Conservation (phyloP, 1,140 invertebrate species). For the Sitodiplosis mosellana region DNA sequence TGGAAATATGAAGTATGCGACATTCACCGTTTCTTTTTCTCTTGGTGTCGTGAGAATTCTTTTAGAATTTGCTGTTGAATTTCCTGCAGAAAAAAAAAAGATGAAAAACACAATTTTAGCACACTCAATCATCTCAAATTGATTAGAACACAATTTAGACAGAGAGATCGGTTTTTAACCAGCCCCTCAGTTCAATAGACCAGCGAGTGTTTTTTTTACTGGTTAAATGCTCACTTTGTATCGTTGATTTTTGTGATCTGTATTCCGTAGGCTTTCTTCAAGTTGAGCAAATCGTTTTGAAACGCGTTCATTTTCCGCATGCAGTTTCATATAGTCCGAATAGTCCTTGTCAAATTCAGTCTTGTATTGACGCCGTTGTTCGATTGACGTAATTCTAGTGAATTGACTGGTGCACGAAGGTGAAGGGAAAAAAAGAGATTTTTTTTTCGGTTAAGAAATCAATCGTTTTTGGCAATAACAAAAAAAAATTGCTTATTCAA, state of each 20-base stretch:
- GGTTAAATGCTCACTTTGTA: conserved; percentile 31
- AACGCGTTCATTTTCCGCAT: conserved; percentile 55
- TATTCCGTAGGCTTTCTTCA: conserved; percentile 40
- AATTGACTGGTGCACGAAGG: conserved; percentile 41
- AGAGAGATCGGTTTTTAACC: too few relatives aligned
- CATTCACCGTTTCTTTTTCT: conserved; percentile 31
- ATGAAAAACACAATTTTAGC: not conserved
- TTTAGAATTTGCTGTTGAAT: conserved; percentile 56
- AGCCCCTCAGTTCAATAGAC: too few relatives aligned
- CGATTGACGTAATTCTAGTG: conserved; percentile 48
- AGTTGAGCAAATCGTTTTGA: conserved; percentile 55
- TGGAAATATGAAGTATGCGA: too few relatives aligned
- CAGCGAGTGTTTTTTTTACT: too few relatives aligned
- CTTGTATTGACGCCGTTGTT: conserved; percentile 70
- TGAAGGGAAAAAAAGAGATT: too few relatives aligned
- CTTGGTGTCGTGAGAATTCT: conserved; percentile 60
- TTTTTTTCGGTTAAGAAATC: too few relatives aligned
- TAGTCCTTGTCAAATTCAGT: conserved; percentile 73
- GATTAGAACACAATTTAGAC: too few relatives aligned
- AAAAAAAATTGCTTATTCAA: too few relatives aligned
- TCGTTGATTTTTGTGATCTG: conserved; percentile 23
- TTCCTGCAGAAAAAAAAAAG: conserved; percentile 26
- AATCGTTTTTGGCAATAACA: too few relatives aligned
- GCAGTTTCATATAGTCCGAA: conserved; percentile 58
- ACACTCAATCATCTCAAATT: not conserved